Conservation (phyloP, 2,888 invertebrate genomes). For the Thecocarcelia acutangulata region DNA sequence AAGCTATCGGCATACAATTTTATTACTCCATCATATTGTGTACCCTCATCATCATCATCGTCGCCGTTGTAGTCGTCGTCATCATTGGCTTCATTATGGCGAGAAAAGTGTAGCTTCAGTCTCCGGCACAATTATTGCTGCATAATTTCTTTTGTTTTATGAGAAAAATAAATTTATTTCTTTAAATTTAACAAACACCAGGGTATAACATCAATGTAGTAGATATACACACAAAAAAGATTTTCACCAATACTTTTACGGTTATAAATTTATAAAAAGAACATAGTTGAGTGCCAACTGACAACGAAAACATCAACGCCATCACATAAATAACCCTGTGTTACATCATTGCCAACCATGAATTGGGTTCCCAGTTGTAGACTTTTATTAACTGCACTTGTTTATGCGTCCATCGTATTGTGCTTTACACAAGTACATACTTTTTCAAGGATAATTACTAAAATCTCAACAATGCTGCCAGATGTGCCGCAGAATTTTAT, state of each 20-base stretch:
- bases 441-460: conserved; percentile 55
- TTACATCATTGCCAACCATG: conserved; percentile 17
- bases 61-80: not conserved
- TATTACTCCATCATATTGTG: conserved; percentile 42
- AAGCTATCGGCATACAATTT: conserved; percentile 44
- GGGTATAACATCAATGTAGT: not conserved
- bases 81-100: conserved; percentile 24
- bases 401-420: conserved; percentile 18
- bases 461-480: conserved; percentile 37
- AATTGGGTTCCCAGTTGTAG: conserved; percentile 34
- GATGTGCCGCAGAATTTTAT: conserved; percentile 21
- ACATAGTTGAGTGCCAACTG: conserved; percentile 6
- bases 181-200: conserved; percentile 13
- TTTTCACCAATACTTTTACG: not conserved
- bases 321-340: not conserved
- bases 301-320: not conserved
- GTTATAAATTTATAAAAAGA: not conserved
- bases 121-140: not conserved
- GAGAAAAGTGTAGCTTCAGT: not conserved
- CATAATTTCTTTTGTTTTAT: conserved; percentile 28
- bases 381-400: conserved; percentile 57
- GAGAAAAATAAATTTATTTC: conserved; percentile 32
- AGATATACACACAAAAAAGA: not conserved
- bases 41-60: conserved; percentile 33
- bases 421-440: conserved; percentile 22